These are phyloP conservation scores for Popillia japonica DNA, from an alignment of 1,140 invertebrate genomes.

Conservation along the genomic window DNA sequence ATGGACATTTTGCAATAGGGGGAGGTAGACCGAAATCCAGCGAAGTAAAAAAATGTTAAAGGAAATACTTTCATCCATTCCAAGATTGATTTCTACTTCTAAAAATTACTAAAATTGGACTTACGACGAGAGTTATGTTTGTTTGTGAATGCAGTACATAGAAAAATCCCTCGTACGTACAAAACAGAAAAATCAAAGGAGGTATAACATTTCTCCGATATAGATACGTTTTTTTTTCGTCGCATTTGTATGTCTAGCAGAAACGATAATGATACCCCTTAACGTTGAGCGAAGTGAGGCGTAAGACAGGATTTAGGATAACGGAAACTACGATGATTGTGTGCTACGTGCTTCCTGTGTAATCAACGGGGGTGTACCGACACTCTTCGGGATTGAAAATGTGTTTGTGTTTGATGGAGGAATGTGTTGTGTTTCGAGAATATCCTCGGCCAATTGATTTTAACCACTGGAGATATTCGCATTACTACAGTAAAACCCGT, in stretches of 20 bases:
- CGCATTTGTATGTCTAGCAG: not conserved
- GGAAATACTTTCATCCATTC: not conserved
- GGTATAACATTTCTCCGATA: no score
- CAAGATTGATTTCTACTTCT: no score
- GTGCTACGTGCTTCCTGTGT: constrained; percentile 43
- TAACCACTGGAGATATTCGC: not conserved
- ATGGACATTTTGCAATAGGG: constrained; percentile 55
- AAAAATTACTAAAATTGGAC: no score
- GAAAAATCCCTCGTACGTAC: no score
- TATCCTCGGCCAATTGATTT: not conserved
- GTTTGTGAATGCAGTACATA: no score
- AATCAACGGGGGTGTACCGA: constrained; percentile 38
- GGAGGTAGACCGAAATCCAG: constrained; percentile 37
- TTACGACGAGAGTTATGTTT: no score
- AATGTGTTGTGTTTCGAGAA: not conserved
- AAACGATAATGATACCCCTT: constrained; percentile 1
- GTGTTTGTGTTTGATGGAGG: not conserved
- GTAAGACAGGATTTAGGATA: constrained; percentile 36
- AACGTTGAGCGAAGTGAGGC: constrained; percentile 24
- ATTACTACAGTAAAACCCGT: no score
- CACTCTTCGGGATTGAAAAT: not conserved
- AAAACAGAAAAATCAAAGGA: no score
- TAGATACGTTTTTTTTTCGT: not conserved
- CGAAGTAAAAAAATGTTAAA: constrained; percentile 20
- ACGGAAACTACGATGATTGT: constrained; percentile 45